phyloP scores from a whole-genome alignment of 2,888 invertebrate genomes.

The Aradus depressus region DNA sequence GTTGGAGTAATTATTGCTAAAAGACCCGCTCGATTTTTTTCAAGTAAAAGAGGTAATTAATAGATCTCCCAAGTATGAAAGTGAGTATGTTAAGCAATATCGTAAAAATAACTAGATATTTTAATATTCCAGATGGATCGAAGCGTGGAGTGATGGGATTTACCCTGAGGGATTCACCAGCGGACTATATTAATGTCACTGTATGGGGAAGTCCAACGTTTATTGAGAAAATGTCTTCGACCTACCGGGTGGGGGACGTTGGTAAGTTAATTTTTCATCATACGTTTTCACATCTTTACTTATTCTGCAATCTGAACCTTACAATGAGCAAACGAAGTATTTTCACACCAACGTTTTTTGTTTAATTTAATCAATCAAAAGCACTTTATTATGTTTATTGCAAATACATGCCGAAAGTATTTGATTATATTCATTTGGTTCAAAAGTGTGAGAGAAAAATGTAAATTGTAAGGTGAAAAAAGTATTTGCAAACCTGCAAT shows the following conservation, averaged over 20 bases:
- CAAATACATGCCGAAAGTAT: too few species aligned
- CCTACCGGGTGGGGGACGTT: slow-evolving; percentile 57
- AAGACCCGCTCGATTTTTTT: slow-evolving; percentile 45
- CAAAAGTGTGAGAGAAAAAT: too few species aligned
- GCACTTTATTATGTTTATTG: too few species aligned
- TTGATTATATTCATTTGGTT: too few species aligned
- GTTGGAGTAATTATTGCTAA: slow-evolving; percentile 50
- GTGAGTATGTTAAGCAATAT: background rate
- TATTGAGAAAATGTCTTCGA: slow-evolving; percentile 48
- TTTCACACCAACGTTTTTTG: too few species aligned
- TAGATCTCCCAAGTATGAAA: background rate
- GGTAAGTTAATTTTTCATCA: slow-evolving; percentile 41
- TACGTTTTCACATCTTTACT: too few species aligned
- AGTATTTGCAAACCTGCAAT: too few species aligned
- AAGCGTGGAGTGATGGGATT: slow-evolving; percentile 62
- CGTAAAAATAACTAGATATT: background rate
- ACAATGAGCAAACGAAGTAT: too few species aligned
- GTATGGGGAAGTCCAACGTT: slow-evolving; percentile 60
- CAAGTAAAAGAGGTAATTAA: slow-evolving; percentile 40
- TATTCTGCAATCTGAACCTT: too few species aligned
- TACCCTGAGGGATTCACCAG: slow-evolving; percentile 59
- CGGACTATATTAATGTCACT: slow-evolving; percentile 61
- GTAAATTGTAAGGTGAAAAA: too few species aligned
- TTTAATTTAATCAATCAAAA: too few species aligned
- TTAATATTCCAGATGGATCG: slow-evolving; percentile 38